A percentile compares a stretch with the other conserved stretches of the same genome.
phyloP scores from a whole-genome alignment of 2,113 vertebrate species.

The Erinaceus europaeus region DNA sequence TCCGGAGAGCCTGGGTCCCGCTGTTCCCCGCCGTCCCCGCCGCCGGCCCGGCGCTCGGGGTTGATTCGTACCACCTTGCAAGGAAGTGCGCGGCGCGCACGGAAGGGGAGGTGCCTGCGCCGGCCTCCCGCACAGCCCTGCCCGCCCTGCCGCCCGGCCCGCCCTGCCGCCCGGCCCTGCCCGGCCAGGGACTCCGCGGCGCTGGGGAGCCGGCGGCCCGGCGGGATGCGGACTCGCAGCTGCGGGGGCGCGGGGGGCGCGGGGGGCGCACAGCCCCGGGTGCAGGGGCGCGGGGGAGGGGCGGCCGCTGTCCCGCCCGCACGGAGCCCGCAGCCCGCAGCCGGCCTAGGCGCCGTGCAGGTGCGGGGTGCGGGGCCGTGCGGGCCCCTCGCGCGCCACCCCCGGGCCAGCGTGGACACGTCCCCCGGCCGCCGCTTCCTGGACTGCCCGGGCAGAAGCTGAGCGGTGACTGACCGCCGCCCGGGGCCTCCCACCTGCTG shows the following conservation, averaged over 20 bases:
- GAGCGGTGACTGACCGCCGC: too few relatives aligned
- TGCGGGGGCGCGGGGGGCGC: constrained; percentile 20
- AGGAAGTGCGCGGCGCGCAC: constrained; percentile 95
- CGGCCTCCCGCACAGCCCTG: constrained; percentile 52
- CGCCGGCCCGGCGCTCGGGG: constrained; percentile 84
- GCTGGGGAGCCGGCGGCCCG: constrained; percentile 63
- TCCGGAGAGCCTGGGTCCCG: background rate
- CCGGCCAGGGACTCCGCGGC: constrained; percentile 29
- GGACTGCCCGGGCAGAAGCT: constrained; percentile 93
- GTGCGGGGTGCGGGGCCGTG: constrained; percentile 54
- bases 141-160: background rate
- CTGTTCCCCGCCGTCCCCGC: constrained; percentile 22
- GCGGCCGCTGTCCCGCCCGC: constrained; percentile 64
- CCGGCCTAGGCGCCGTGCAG: constrained; percentile 76
- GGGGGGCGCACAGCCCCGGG: background rate
- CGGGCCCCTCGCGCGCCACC: constrained; percentile 6
- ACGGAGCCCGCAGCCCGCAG: background rate
- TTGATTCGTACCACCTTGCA: constrained; percentile 98
- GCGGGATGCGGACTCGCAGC: constrained; percentile 15
- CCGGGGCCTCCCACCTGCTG: too few relatives aligned
- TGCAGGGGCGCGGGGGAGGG: constrained; percentile 62
- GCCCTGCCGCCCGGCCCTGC: background rate
- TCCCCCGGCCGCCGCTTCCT: constrained; percentile 94
- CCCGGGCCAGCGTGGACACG: constrained; percentile 90
- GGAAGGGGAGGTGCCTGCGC: constrained; percentile 95